phyloP scores from a whole-genome alignment of 2,888 invertebrate species.

The Hirtodrosophila cameraria region DNA sequence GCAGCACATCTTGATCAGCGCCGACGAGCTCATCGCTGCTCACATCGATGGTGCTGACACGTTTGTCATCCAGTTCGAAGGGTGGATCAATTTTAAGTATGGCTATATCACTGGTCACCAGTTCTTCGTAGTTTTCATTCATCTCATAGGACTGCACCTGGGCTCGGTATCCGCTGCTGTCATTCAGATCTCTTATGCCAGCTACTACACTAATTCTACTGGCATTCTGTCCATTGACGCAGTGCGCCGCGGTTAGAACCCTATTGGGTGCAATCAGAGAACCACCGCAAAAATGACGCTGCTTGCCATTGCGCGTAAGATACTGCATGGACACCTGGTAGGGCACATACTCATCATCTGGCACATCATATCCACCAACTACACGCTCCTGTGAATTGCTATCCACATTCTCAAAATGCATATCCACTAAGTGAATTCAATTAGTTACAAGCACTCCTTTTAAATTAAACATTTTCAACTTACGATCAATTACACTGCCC shows the following conservation, averaged over 20 bases:
- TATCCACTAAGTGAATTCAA: constrained; percentile 58
- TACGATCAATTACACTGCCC: constrained; percentile 55
- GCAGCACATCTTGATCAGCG: constrained; percentile 70
- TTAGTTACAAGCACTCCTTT: neutral
- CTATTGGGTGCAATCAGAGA: constrained; percentile 81
- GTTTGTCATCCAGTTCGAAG: constrained; percentile 73
- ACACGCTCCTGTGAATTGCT: constrained; percentile 76
- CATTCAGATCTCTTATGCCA: constrained; percentile 74
- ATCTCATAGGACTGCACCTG: constrained; percentile 77
- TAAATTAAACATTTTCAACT: constrained; percentile 24
- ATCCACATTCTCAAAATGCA: constrained; percentile 64
- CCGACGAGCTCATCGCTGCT: constrained; percentile 71
- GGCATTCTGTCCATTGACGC: constrained; percentile 80
- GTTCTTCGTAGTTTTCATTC: constrained; percentile 80
- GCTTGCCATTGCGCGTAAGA: constrained; percentile 61
- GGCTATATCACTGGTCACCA: constrained; percentile 82
- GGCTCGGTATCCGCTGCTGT: constrained; percentile 68
- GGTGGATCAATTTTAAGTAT: constrained; percentile 79
- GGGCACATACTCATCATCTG: constrained; percentile 72
- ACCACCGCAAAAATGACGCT: constrained; percentile 83
- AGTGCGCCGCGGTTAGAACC: constrained; percentile 83
- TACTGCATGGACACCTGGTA: constrained; percentile 82
- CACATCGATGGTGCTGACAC: constrained; percentile 84
- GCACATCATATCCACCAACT: constrained; percentile 79
- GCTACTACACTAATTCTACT: constrained; percentile 74